These are phyloP conservation scores for Rhynchophorus ferrugineus DNA, from an alignment of 1,140 invertebrate species.

Conservation along the genomic window DNA sequence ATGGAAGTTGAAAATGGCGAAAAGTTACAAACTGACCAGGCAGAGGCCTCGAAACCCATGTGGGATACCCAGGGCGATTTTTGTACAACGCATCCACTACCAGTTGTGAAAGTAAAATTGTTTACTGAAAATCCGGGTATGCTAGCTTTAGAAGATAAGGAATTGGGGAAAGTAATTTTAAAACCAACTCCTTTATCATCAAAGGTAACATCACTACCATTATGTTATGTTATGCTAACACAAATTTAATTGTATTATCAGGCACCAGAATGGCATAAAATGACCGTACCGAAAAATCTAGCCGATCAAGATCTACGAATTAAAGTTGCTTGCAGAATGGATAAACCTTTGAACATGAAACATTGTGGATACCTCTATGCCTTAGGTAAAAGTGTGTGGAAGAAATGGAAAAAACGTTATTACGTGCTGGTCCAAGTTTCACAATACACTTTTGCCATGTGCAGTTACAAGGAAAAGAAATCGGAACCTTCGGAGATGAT, in stretches of 20 bases:
- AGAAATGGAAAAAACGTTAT: constrained; percentile 99
- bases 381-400: constrained; percentile 96
- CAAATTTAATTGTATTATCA: constrained; percentile 38
- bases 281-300: constrained; percentile 90
- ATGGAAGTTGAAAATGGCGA: constrained; percentile 99
- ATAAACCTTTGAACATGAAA: constrained; percentile 99
- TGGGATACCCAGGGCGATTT: constrained; percentile 99
- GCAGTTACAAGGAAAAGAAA: constrained; percentile 99
- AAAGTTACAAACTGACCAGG: constrained; percentile 98
- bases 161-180: constrained; percentile 89
- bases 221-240: background rate
- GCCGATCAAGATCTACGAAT: constrained; percentile 94
- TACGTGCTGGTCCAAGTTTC: constrained; percentile 98
- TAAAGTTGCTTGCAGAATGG: constrained; percentile 96
- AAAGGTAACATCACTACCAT: constrained; percentile 54
- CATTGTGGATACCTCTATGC: constrained; percentile 89
- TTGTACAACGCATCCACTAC: constrained; percentile 92
- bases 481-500: constrained; percentile 99
- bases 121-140: constrained; percentile 97
- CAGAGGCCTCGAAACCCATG: constrained; percentile 97
- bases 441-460: constrained; percentile 99
- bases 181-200: constrained; percentile 86
- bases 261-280: constrained; percentile 95
- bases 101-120: constrained; percentile 93
- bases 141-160: constrained; percentile 96